These are phyloP conservation scores for Sinocyclocheilus anophthalmus DNA, from an alignment of 2,113 vertebrate genomes.

Conservation along the genomic window DNA sequence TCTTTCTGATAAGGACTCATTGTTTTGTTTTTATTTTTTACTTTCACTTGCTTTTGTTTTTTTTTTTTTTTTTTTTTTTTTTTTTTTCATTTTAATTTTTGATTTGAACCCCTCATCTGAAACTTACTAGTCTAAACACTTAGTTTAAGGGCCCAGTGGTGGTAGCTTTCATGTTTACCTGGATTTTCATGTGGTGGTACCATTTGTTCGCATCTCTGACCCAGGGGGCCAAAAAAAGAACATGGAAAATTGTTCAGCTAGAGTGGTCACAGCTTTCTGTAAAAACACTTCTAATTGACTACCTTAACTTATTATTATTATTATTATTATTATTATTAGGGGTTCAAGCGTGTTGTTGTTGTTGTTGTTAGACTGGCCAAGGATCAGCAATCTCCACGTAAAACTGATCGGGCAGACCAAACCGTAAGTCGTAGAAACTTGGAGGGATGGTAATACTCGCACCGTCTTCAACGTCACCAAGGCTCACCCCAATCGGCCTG, in stretches of 20 bases:
- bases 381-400: too few species aligned
- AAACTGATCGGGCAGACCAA: too few species aligned
- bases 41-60: neutral
- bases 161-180: neutral
- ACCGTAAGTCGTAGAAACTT: neutral
- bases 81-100: neutral
- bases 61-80: neutral
- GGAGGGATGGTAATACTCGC: too few species aligned
- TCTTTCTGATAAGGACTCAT: neutral
- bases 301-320: neutral
- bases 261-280: neutral
- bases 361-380: too few species aligned
- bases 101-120: constrained; percentile 2
- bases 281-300: neutral
- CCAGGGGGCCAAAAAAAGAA: constrained; percentile 39
- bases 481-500: too few species aligned
- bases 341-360: too few species aligned
- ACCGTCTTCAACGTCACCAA: too few species aligned
- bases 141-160: neutral
- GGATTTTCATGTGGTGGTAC: neutral
- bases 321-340: too few species aligned
- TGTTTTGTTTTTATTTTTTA: neutral
- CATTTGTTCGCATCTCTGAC: constrained; percentile 8
- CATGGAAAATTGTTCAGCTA: constrained; percentile 25
- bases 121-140: neutral